These are phyloP conservation scores for Thunnus thynnus DNA, from an alignment of 2,113 vertebrate species.

Conservation along the genomic window DNA sequence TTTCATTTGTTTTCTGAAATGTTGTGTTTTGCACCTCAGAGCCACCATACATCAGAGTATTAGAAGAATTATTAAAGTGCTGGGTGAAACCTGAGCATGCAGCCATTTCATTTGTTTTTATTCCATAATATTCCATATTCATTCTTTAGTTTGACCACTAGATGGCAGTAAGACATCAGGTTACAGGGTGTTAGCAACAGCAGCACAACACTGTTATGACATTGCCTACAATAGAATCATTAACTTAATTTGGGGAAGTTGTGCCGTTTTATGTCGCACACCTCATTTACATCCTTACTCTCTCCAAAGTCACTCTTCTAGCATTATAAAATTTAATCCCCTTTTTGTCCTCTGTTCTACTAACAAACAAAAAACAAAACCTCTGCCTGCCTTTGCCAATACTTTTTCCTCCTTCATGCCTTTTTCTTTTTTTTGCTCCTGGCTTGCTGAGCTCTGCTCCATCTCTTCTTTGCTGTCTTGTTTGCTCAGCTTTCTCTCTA, in stretches of 20 bases:
- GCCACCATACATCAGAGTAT: no score
- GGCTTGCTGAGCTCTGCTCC: constrained; percentile 14
- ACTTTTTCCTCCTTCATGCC: not conserved
- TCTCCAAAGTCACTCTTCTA: not conserved
- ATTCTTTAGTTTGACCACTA: constrained; percentile 36
- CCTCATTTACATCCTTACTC: constrained; percentile 18
- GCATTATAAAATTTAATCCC: not conserved
- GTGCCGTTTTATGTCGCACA: constrained; percentile 11
- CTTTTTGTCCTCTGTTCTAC: not conserved
- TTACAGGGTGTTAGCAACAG: not conserved
- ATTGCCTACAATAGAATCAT: constrained; percentile 24
- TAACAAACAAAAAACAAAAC: not conserved
- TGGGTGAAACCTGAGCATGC: not conserved
- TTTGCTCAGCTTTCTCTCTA: constrained; percentile 33
- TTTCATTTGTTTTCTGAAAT: no score
- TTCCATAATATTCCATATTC: not conserved
- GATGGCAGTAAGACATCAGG: constrained; percentile 54
- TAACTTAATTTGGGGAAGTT: not conserved
- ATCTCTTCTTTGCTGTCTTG: constrained; percentile 8
- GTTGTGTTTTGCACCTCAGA: no score
- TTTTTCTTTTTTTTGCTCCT: not conserved
- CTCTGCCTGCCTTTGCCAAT: not conserved
- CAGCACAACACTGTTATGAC: constrained; percentile 28
- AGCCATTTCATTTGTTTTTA: not conserved
- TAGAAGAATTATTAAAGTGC: no score